phyloP scores from a whole-genome alignment of 2,888 invertebrate genomes.

The Atrina japonica region DNA sequence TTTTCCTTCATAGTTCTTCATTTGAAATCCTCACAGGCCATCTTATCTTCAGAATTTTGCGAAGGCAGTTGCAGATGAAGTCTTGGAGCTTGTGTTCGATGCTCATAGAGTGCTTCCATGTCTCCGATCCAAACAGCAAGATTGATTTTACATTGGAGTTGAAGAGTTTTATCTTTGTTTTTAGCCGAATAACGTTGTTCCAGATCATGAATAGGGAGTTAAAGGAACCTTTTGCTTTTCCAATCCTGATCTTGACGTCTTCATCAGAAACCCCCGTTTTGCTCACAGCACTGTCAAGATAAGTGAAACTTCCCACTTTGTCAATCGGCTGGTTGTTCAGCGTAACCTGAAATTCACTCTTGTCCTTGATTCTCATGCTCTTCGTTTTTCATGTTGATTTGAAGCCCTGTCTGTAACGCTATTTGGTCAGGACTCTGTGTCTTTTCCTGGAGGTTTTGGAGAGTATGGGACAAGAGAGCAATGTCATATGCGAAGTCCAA shows the following conservation, averaged over 20 bases:
- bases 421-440: slow-evolving; percentile 16
- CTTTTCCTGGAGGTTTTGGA: too few relatives aligned
- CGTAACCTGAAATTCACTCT: background rate
- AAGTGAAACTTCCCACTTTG: slow-evolving; percentile 13
- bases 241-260: slow-evolving; percentile 22
- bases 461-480: too few relatives aligned
- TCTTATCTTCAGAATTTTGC: too few relatives aligned
- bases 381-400: slow-evolving; percentile 28
- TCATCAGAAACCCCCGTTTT: slow-evolving; percentile 8
- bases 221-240: slow-evolving; percentile 26
- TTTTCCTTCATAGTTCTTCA: slow-evolving; percentile 6
- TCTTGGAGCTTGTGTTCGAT: too few relatives aligned
- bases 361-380: slow-evolving; percentile 22
- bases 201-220: slow-evolving; percentile 14
- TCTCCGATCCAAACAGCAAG: too few relatives aligned
- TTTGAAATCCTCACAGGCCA: slow-evolving; percentile 6
- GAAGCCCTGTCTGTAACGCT: slow-evolving; percentile 5
- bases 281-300: slow-evolving; percentile 7
- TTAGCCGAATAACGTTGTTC: slow-evolving; percentile 5
- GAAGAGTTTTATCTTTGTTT: too few relatives aligned
- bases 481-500: too few relatives aligned
- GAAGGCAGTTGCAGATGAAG: too few relatives aligned
- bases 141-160: too few relatives aligned
- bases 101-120: too few relatives aligned
- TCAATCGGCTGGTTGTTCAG: slow-evolving; percentile 1